phyloP scores from a whole-genome alignment of 2,888 invertebrate genomes.

The Notodonta ziczac region DNA sequence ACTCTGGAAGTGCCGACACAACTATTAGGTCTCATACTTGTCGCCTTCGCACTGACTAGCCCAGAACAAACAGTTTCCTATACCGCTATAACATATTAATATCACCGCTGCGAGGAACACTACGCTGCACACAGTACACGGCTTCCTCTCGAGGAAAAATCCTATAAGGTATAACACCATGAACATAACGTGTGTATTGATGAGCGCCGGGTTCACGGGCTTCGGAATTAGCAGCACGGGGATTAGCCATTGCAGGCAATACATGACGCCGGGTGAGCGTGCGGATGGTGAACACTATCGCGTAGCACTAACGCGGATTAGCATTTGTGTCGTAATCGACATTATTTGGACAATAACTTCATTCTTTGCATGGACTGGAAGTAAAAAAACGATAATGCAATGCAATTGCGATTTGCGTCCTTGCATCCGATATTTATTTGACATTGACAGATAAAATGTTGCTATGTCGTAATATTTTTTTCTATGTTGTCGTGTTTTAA shows the following conservation, averaged over 20 bases:
- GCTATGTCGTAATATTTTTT: not conserved
- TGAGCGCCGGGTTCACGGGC: slow-evolving; percentile 97
- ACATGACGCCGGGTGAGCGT: slow-evolving; percentile 86
- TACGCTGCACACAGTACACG: slow-evolving; percentile 98
- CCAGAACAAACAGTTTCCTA: slow-evolving; percentile 98
- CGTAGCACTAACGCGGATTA: slow-evolving; percentile 41
- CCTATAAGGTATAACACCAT: slow-evolving; percentile 98
- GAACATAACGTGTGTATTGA: slow-evolving; percentile 98
- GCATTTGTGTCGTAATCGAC: slow-evolving; percentile 57
- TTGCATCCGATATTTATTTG: slow-evolving; percentile 42
- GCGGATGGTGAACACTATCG: slow-evolving; percentile 42
- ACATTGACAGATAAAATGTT: slow-evolving; percentile 18
- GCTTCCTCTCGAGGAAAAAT: slow-evolving; percentile 97
- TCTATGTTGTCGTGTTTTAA: no score
- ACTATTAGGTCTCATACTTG: slow-evolving; percentile 80
- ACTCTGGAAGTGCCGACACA: slow-evolving; percentile 49
- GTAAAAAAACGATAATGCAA: slow-evolving; percentile 22
- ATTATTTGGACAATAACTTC: slow-evolving; percentile 58
- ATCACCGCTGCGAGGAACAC: slow-evolving; percentile 97
- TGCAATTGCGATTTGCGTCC: slow-evolving; percentile 16
- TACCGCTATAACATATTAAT: slow-evolving; percentile 97
- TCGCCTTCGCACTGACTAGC: slow-evolving; percentile 90
- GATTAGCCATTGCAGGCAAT: slow-evolving; percentile 98
- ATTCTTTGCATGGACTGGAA: slow-evolving; percentile 42
- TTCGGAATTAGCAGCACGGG: slow-evolving; percentile 98